Evolutionary conservation across 1,140 invertebrate genomes (phyloP).

Genomic region (Hyles vespertilio): DNA sequence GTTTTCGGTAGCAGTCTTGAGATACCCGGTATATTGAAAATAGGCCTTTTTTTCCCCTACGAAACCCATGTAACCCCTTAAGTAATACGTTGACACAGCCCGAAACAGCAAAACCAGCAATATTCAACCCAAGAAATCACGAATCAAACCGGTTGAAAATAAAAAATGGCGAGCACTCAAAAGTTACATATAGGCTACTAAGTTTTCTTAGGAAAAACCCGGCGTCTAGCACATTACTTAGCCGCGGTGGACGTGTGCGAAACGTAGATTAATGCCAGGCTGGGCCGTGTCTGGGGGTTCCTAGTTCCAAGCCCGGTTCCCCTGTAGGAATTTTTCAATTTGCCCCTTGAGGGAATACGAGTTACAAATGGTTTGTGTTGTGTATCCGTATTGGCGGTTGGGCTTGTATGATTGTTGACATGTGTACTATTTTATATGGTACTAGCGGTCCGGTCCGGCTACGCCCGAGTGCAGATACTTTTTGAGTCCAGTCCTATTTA

Average conservation of each 20-base stretch:
- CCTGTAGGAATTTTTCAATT: constrained; percentile 36
- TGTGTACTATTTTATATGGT: too few relatives aligned
- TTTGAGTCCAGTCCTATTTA: too few relatives aligned
- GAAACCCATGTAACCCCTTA: too few relatives aligned
- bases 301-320: constrained; percentile 15
- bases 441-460: too few relatives aligned
- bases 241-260: constrained; percentile 11
- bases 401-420: too few relatives aligned
- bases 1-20: too few relatives aligned
- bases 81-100: too few relatives aligned
- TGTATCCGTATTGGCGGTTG: not conserved
- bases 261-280: constrained; percentile 24
- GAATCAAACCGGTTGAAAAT: too few relatives aligned
- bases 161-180: too few relatives aligned
- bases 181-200: not conserved
- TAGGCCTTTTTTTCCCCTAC: not conserved
- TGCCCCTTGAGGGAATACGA: constrained; percentile 31
- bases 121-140: too few relatives aligned
- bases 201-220: not conserved
- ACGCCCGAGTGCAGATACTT: too few relatives aligned
- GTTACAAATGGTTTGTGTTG: constrained; percentile 26
- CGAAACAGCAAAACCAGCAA: too few relatives aligned
- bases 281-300: constrained; percentile 21
- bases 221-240: constrained; percentile 16
- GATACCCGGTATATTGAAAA: constrained; percentile 1